These are phyloP conservation scores for Exephanes ischioxanthus DNA, from an alignment of 2,888 invertebrate genomes.

Conservation along the genomic window DNA sequence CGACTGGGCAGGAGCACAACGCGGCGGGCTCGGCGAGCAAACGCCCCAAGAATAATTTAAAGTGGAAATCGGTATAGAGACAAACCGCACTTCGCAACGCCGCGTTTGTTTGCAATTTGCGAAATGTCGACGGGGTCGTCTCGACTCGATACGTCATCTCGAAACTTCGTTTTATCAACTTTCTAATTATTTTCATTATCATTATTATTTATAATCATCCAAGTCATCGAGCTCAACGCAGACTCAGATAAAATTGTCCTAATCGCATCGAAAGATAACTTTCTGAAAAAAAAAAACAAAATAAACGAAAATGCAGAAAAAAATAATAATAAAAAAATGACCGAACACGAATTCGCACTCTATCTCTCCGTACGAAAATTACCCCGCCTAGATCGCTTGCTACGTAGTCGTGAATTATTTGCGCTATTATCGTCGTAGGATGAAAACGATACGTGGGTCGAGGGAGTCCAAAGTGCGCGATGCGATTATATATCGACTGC, in stretches of 20 bases:
- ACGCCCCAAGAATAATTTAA: conserved; percentile 33
- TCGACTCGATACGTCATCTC: background rate
- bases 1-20: conserved; percentile 57
- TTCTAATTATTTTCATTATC: background rate
- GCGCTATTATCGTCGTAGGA: conserved; percentile 37
- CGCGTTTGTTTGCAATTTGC: conserved; percentile 53
- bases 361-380: conserved; percentile 5
- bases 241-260: conserved; percentile 1
- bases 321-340: background rate
- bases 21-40: conserved; percentile 28
- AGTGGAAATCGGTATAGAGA: conserved; percentile 33
- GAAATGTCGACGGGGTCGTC: conserved; percentile 10
- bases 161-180: background rate
- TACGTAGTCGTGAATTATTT: conserved; percentile 33
- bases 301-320: background rate
- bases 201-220: background rate
- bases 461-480: conserved; percentile 13
- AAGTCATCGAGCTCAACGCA: background rate
- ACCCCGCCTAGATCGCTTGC: conserved; percentile 18
- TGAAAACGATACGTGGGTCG: conserved; percentile 36
- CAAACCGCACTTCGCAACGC: conserved; percentile 57
- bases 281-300: background rate
- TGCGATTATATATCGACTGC: conserved; percentile 2
- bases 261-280: conserved; percentile 9
- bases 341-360: conserved; percentile 26